Conservation (phyloP, 2,888 invertebrate species). For the Sthenelais limicola region DNA sequence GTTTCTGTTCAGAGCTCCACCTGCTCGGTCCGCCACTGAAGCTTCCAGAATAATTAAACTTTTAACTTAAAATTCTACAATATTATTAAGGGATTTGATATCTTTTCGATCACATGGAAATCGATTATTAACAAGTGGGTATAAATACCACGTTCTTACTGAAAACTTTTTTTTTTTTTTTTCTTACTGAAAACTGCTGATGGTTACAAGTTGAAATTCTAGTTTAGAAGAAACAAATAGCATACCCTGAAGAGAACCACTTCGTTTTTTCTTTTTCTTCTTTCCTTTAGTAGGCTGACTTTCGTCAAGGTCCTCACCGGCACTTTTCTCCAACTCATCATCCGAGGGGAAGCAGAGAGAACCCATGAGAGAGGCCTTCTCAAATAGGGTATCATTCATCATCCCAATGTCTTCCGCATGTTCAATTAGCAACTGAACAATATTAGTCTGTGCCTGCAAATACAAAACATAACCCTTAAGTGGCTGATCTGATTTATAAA, state of each 20-base stretch:
- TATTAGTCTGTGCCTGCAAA: slow-evolving; percentile 67
- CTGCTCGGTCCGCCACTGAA: too few species aligned
- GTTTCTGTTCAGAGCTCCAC: too few species aligned
- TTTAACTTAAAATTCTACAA: too few species aligned
- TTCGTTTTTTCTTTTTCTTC: slow-evolving; percentile 83
- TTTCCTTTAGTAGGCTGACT: slow-evolving; percentile 56
- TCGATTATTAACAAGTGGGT: too few species aligned
- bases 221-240: neutral
- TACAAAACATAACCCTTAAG: slow-evolving; percentile 49
- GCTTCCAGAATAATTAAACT: too few species aligned
- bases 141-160: too few species aligned
- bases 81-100: too few species aligned
- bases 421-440: slow-evolving; percentile 82
- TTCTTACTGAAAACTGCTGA: too few species aligned
- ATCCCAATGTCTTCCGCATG: slow-evolving; percentile 84
- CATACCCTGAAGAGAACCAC: slow-evolving; percentile 86
- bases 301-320: slow-evolving; percentile 64
- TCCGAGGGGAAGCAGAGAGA: slow-evolving; percentile 58
- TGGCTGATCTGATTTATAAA: slow-evolving; percentile 24
- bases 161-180: too few species aligned
- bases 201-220: too few species aligned
- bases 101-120: too few species aligned
- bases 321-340: slow-evolving; percentile 63
- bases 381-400: slow-evolving; percentile 78
- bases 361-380: slow-evolving; percentile 66